Percentiles rank a stretch among this genome's conserved stretches.
Evolutionary conservation across 1,140 invertebrate genomes (phyloP).

Genomic region (Lepidurus couesii): DNA sequence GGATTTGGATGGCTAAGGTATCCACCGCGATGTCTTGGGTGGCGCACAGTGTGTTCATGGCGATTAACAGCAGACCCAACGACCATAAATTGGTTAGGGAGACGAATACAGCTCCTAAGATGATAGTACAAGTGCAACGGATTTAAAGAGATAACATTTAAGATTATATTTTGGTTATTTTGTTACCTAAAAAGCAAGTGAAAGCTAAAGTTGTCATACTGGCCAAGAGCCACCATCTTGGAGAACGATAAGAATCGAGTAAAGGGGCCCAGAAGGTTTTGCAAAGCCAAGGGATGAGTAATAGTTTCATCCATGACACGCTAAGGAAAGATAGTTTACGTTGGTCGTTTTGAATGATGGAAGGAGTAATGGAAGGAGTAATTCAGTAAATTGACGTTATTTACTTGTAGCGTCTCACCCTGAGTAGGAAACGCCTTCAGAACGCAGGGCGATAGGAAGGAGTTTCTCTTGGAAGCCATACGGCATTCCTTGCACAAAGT

Average conservation of each 20-base stretch:
- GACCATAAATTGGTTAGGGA: constrained; percentile 36
- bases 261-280: constrained; percentile 49
- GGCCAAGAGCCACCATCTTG: constrained; percentile 44
- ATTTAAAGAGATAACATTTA: background rate
- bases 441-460: constrained; percentile 46
- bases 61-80: constrained; percentile 42
- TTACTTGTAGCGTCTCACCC: constrained; percentile 15
- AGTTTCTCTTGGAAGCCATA: constrained; percentile 48
- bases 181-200: constrained; percentile 39
- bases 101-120: background rate
- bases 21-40: constrained; percentile 48
- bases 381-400: background rate
- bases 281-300: constrained; percentile 47
- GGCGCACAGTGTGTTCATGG: constrained; percentile 46
- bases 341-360: background rate
- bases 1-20: constrained; percentile 45
- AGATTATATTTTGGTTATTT: background rate
- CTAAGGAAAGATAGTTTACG: constrained; percentile 29
- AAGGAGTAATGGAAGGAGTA: too few relatives aligned
- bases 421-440: constrained; percentile 45
- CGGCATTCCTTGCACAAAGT: constrained; percentile 49
- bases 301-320: constrained; percentile 45
- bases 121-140: background rate
- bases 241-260: constrained; percentile 46
- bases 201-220: constrained; percentile 43